These are phyloP conservation scores for Jaculus jaculus DNA, from an alignment of 2,113 vertebrate genomes.

Conservation along the genomic window DNA sequence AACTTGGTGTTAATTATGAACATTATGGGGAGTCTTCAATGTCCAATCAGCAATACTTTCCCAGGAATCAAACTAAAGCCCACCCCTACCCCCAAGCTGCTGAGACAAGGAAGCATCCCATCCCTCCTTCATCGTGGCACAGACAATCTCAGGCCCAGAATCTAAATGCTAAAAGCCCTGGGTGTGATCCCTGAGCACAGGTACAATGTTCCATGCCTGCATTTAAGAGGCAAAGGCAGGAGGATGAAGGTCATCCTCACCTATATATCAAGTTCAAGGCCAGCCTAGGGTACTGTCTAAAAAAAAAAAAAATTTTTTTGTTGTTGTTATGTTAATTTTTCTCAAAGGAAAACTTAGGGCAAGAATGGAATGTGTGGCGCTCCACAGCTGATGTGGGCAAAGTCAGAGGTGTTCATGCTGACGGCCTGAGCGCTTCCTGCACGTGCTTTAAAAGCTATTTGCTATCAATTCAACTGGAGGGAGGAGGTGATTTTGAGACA, in stretches of 20 bases:
- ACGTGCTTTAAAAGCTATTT: not conserved
- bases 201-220: not conserved
- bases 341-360: not conserved
- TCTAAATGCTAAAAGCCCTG: too few species aligned
- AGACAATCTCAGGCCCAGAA: not conserved
- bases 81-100: not conserved
- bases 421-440: not conserved
- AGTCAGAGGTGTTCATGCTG: not conserved
- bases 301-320: not conserved
- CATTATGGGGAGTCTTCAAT: not conserved
- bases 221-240: not conserved
- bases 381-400: not conserved
- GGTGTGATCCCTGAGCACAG: too few species aligned
- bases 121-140: not conserved
- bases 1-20: not conserved
- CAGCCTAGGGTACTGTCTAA: not conserved
- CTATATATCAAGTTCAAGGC: not conserved
- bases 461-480: not conserved
- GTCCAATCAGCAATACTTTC: not conserved
- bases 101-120: not conserved
- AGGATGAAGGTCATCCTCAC: too few species aligned
- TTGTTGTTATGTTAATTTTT: not conserved
- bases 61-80: not conserved
- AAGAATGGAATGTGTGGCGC: not conserved
- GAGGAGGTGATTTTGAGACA: not conserved